Base-by-base conservation (phyloP, 2,888 invertebrate species). In the Falcaria lacertinaria region DNA sequence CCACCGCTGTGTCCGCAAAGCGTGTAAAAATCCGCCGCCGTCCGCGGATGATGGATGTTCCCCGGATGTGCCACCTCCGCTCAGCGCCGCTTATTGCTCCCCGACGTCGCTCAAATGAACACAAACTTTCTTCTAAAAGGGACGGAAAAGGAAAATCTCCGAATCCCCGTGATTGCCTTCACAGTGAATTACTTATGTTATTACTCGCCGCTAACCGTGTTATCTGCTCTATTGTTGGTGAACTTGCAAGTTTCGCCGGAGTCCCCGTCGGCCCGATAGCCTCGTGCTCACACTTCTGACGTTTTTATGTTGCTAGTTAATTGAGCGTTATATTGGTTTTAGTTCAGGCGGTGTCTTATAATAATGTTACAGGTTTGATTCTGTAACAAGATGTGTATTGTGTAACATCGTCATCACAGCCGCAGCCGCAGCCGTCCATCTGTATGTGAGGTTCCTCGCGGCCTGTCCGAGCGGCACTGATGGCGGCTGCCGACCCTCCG, bases 41-140 rank as follows among this genome's bases (percentile, higher is more conserved):
- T 50, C 58, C 52, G 47, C 50, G 52, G 53, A 67, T 72, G 68
- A 72, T 64, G 54, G 63, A 70, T 63, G 69, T 32, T 33, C 44
- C 43, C 34, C 15, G 39, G 7, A 7, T 32, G 28, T 37, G 22
- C 33, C 19, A 14, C 19, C 22, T 15, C 15, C 15, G 25, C 39
- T 33, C 15, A 8, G 36, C 40, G 19, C 37, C 45, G 41, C 47
- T 50, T 41, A 43, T 42, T 46, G 39, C 44, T 41, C 40, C 39
- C 35, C 41, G 33, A 45, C 34, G 39, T 40, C 39, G 33, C 25
- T 42, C 41, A 42, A 47, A 39, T 45, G 43, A 34, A 50, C 47
- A 39, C 42, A 36, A 43, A 47, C 49, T 47, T 49, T 37, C 22
- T 37, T 28, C 28, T 11, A 25, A 37, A 37, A 22, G 22, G 37